Evolutionary conservation across 2,797 vertebrate genomes (phyloP), one percentile per base, ranked within the genome.

Genomic region (Protonibea diacanthus): DNA sequence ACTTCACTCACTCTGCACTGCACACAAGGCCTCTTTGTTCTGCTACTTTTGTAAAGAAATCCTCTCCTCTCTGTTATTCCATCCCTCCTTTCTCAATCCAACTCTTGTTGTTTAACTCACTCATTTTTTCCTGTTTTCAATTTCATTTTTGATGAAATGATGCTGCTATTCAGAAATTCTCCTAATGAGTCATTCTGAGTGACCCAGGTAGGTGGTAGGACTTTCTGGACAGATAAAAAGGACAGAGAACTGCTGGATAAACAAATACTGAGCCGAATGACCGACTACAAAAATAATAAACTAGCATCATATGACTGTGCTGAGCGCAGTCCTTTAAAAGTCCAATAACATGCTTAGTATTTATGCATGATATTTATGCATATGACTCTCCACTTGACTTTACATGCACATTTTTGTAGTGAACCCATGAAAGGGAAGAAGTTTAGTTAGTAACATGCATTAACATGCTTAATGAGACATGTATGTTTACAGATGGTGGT

Each of bases 21-120:
- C 76, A 70, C 88, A 94, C 93, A 94, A 93, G 57, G 76, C 74
- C 47, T 67, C 86, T 92, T 93, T 94, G 93, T 94, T 93, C 88
- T 88, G 38, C 71, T 88, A 76, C 88, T 90, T 91, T 90, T 90
- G 87, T 91, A 91, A 92, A 89, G 89, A 85, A 87, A 68, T 83
- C 53, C 58, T 57, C 59, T 45, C 76, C 73, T 58, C 62, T 45
- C 40, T 57, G 40, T 13, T 40, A 6, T 42, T 27, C 6, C 10
- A 25, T 57, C 25, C 52, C 42, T 38, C 21, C 56, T 58, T 21
- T 21, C 20, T 52, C 52, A 51, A 27, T 42, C 42, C 21, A 1
- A 23, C 20, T 27, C 3, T 67, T 49, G 47, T n/a, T 53, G 8
- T 6, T 42, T 14, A 21, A 23, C 63, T 5, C 29, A 51, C 27